Evolutionary conservation across 2,797 vertebrate species (phyloP).

Genomic region (Linurgus olivaceus): DNA sequence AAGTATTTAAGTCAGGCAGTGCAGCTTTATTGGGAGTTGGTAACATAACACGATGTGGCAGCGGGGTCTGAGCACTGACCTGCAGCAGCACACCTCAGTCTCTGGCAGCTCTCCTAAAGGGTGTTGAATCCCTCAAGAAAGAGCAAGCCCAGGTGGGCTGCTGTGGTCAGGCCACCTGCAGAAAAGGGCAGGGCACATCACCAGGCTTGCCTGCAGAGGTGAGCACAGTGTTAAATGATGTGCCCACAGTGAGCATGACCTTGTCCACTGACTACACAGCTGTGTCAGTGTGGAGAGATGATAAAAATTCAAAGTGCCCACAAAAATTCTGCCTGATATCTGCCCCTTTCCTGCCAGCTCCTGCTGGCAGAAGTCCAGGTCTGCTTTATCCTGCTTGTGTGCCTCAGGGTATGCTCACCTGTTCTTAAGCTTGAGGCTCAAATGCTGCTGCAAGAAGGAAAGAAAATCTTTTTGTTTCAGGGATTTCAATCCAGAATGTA

Average conservation of each 20-base stretch:
- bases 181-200: background rate
- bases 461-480: background rate
- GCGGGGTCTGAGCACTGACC: background rate
- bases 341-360: background rate
- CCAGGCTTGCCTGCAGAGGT: background rate
- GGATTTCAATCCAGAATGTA: background rate
- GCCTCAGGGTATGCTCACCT: background rate
- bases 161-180: background rate
- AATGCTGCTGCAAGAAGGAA: background rate
- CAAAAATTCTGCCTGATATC: background rate
- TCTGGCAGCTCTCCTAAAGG: background rate
- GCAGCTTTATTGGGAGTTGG: background rate
- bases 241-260: background rate
- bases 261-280: background rate
- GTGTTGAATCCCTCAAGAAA: background rate
- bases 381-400: background rate
- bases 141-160: background rate
- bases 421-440: background rate
- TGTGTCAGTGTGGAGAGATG: background rate
- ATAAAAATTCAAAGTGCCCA: background rate
- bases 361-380: background rate
- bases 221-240: background rate
- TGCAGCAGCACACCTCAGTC: background rate
- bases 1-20: background rate
- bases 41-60: background rate